Base-by-base conservation (phyloP, 2,797 vertebrate species). In the Phalanger gymnotis region DNA sequence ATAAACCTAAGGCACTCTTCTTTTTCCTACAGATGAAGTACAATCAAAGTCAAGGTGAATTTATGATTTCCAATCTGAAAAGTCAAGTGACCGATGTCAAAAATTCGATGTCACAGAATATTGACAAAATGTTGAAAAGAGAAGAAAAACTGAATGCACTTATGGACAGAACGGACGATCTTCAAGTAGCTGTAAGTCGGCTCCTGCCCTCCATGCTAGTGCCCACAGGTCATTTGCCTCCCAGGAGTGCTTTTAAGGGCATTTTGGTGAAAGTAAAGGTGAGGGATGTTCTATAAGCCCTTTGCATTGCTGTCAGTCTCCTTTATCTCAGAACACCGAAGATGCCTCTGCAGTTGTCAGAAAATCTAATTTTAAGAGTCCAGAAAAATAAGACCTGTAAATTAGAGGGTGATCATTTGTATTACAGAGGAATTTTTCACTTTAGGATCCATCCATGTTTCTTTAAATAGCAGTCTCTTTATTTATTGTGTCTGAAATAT, bases 91-190 rank as follows among this genome's bases (percentile, higher is more conserved):
- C 99, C 91, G 99, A 99, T 95, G 99, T 99, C 11, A 99, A 99
- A 98, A 98, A 99, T 12, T 98, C 99, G 57, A 99, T 99, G 95
- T 98, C 98, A 94, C 98, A 99, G 98, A 99, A 99, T 98, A 99
- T 99, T 96, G 98, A 99, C 96, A 99, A 99, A 96, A 99, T 99
- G 96, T 97, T 99, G 98, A 99, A 99, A 97, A 98, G 98, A 52
- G 99, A 98, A 57, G 99, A 99, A 96, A 97, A 97, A n/a, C 55
- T 99, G 90, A 99, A 98, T 10, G 98, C 99, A 7, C 97, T 99
- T 58, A 98, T 99, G 27, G 98, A 97, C 55, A 99, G 98, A 97
- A 99, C 98, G 0, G 98, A 98, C 7, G 98, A 99, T 96, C 98
- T 99, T 54, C 98, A 99, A 98, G 98, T 98, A 2, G 98, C 98